Conservation (phyloP, 1,140 invertebrate species). For the Drosophila gunungcola region DNA sequence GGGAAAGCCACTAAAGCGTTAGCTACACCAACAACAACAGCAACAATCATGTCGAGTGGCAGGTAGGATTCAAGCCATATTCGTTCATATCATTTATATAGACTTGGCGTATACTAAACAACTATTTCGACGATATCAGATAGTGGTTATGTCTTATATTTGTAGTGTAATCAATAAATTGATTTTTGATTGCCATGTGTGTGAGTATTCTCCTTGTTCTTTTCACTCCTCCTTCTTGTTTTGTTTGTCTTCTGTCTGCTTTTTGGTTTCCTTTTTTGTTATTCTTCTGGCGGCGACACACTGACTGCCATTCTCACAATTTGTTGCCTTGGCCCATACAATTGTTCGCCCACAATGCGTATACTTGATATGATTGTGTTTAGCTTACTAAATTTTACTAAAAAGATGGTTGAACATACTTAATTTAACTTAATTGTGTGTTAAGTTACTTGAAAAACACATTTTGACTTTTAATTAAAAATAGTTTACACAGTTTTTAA, state of each 20-base stretch:
- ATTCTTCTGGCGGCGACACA: conserved; percentile 54
- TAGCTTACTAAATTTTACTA: neutral
- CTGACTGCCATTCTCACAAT: conserved; percentile 52
- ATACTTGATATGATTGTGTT: conserved; percentile 24
- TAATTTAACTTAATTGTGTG: neutral
- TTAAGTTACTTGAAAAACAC: no score
- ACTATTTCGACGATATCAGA: conserved; percentile 21
- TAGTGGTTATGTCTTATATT: conserved; percentile 60
- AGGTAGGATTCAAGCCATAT: conserved; percentile 51
- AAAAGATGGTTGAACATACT: neutral
- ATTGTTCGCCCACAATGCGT: conserved; percentile 8
- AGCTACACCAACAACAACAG: conserved; percentile 16
- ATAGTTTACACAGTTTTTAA: neutral
- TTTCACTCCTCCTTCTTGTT: conserved; percentile 31
- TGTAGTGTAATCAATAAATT: conserved; percentile 78
- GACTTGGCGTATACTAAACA: neutral
- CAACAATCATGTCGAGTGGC: conserved; percentile 63
- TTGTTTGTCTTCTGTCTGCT: conserved; percentile 31
- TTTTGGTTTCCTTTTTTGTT: conserved; percentile 9
- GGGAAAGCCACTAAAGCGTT: conserved; percentile 23
- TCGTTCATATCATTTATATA: conserved; percentile 13
- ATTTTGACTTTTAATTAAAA: neutral
- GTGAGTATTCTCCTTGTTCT: conserved; percentile 36
- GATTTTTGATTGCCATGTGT: conserved; percentile 72
- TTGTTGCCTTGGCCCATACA: conserved; percentile 10